These are phyloP conservation scores for Danio jaintianensis DNA, from an alignment of 2,797 vertebrate species.

Conservation along the genomic window DNA sequence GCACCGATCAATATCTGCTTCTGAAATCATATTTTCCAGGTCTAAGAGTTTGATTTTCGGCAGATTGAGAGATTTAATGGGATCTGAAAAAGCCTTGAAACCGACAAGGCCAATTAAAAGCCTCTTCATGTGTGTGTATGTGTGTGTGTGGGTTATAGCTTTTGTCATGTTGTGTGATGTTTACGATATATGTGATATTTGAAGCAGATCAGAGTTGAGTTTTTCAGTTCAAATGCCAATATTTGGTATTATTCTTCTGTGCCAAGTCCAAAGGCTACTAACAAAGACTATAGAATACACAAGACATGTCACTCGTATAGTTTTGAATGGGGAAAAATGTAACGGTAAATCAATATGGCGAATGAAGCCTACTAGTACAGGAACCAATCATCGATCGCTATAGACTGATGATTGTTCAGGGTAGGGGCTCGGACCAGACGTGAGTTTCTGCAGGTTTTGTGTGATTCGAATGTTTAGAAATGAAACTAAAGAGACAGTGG, in stretches of 20 bases:
- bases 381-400: too few species aligned
- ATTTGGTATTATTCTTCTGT: neutral
- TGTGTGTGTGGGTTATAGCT: neutral
- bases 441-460: too few species aligned
- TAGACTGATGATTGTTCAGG: too few species aligned
- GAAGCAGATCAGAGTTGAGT: neutral
- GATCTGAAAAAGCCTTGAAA: conserved; percentile 25
- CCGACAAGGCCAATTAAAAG: conserved; percentile 35
- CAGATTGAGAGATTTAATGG: conserved; percentile 49
- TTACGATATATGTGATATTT: neutral
- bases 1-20: conserved; percentile 51
- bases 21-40: conserved; percentile 10
- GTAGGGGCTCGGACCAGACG: too few species aligned
- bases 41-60: conserved; percentile 20
- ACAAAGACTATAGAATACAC: too few species aligned
- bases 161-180: conserved; percentile 2
- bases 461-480: too few species aligned
- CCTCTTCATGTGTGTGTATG: neutral
- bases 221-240: neutral
- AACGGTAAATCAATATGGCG: too few species aligned
- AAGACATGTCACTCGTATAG: too few species aligned
- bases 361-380: too few species aligned
- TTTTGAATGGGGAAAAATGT: too few species aligned
- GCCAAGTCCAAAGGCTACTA: neutral
- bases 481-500: too few species aligned